These are phyloP conservation scores for Botia kubotai DNA, from an alignment of 2,797 vertebrate species.

Conservation along the genomic window DNA sequence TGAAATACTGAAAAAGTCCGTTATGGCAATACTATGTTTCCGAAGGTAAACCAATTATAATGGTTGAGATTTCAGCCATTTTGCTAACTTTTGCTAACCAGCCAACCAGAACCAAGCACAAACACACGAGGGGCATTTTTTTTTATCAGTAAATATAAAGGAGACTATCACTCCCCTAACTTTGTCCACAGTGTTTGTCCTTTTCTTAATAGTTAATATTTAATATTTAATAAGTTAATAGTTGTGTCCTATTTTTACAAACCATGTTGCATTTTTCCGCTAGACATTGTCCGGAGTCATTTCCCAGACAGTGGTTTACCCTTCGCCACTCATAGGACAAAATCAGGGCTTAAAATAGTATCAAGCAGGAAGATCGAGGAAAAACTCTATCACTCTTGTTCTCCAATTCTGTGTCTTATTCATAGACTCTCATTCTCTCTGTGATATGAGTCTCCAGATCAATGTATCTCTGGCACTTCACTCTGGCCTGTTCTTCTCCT, in stretches of 20 bases:
- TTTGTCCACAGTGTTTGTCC: neutral
- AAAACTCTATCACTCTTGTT: conserved; percentile 60
- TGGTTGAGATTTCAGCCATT: too few relatives aligned
- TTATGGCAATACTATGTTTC: neutral
- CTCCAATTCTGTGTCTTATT: conserved; percentile 36
- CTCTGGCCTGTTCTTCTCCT: conserved; percentile 65
- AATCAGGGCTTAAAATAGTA: conserved; percentile 44
- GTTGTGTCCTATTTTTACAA: neutral
- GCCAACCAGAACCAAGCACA: neutral
- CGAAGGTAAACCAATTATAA: neutral
- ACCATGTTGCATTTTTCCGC: neutral
- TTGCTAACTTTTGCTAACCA: neutral
- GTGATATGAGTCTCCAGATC: conserved; percentile 72
- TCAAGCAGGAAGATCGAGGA: conserved; percentile 42
- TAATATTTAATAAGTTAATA: too few relatives aligned
- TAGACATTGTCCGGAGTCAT: conserved; percentile 3
- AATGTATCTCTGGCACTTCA: conserved; percentile 76
- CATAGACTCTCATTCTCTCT: conserved; percentile 59
- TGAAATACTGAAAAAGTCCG: conserved; percentile 7
- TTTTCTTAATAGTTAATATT: neutral
- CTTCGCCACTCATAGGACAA: conserved; percentile 35
- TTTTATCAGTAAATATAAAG: neutral
- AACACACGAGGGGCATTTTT: neutral
- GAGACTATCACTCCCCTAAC: neutral
- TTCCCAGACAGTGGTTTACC: conserved; percentile 5